Evolutionary conservation across 2,113 vertebrate genomes (phyloP).

Genomic region (Eulacestoma nigropectus): DNA sequence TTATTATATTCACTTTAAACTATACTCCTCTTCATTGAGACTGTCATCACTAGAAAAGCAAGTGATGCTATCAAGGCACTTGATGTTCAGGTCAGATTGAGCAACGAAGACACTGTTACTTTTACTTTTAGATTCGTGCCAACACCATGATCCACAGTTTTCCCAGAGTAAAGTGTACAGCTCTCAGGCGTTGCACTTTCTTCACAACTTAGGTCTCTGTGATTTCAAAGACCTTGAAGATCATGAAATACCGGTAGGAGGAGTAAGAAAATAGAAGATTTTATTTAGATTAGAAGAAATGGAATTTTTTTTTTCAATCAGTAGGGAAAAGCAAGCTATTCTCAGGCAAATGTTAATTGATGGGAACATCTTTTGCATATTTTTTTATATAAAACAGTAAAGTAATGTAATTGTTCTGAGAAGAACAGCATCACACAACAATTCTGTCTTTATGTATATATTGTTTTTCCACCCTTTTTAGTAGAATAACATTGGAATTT

Average conservation of each 20-base stretch:
- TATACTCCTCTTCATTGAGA: neutral
- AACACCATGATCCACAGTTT: neutral
- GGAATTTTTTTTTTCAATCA: neutral
- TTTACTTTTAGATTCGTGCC: neutral
- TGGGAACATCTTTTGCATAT: neutral
- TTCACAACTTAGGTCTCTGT: neutral
- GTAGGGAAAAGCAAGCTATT: neutral
- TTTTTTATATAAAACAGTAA: neutral
- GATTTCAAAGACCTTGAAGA: neutral
- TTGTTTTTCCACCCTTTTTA: neutral
- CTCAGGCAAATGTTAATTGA: neutral
- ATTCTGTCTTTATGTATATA: neutral
- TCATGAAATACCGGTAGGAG: neutral
- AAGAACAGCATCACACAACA: neutral
- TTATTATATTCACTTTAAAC: neutral
- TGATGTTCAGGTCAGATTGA: neutral
- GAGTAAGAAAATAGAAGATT: neutral
- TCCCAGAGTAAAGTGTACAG: neutral
- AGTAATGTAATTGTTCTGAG: neutral
- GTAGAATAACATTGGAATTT: neutral
- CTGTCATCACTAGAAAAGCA: neutral
- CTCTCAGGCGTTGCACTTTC: neutral
- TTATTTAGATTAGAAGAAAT: neutral
- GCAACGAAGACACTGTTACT: neutral
- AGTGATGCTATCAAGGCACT: neutral